Percentiles rank a stretch among this genome's conserved stretches.
Conservation (phyloP, 2,888 invertebrate species). For the Coelopa pilipes region DNA sequence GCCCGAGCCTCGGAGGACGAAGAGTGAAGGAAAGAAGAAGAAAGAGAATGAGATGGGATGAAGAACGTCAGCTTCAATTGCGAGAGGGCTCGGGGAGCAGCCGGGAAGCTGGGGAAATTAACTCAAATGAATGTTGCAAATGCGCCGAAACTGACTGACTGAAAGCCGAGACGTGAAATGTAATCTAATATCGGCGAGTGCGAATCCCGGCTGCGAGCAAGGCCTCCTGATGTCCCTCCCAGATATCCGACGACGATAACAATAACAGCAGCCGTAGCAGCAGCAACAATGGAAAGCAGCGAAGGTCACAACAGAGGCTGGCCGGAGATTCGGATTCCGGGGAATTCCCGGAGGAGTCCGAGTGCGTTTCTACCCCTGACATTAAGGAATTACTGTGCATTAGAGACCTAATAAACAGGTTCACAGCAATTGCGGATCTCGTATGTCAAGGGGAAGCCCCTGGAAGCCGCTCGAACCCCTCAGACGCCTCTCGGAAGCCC, state of each 20-base stretch:
- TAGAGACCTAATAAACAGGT: constrained; percentile 65
- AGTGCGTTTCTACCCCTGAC: constrained; percentile 60
- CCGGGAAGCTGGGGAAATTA: constrained; percentile 17
- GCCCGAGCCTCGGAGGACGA: neutral
- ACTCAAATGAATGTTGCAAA: constrained; percentile 37
- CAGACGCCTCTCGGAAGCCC: no score
- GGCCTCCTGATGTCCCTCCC: constrained; percentile 11
- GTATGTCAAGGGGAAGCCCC: constrained; percentile 43
- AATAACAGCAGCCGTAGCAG: constrained; percentile 6
- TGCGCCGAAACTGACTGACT: constrained; percentile 37
- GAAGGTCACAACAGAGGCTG: constrained; percentile 61
- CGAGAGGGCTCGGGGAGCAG: constrained; percentile 37
- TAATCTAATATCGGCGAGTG: constrained; percentile 54
- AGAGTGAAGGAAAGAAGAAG: neutral
- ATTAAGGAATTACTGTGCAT: constrained; percentile 63
- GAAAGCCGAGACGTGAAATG: constrained; percentile 61
- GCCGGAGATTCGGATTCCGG: constrained; percentile 53
- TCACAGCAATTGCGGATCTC: constrained; percentile 51
- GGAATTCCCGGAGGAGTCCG: constrained; percentile 58
- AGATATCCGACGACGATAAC: neutral
- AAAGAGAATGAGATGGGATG: constrained; percentile 18
- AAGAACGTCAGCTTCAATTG: constrained; percentile 61
- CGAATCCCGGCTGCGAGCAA: constrained; percentile 17
- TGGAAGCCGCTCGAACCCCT: no score
- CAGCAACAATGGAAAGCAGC: constrained; percentile 38